Evolutionary conservation across 2,113 vertebrate genomes (phyloP), one percentile per base, ranked within the genome.

Genomic region (Pollachius pollachius): DNA sequence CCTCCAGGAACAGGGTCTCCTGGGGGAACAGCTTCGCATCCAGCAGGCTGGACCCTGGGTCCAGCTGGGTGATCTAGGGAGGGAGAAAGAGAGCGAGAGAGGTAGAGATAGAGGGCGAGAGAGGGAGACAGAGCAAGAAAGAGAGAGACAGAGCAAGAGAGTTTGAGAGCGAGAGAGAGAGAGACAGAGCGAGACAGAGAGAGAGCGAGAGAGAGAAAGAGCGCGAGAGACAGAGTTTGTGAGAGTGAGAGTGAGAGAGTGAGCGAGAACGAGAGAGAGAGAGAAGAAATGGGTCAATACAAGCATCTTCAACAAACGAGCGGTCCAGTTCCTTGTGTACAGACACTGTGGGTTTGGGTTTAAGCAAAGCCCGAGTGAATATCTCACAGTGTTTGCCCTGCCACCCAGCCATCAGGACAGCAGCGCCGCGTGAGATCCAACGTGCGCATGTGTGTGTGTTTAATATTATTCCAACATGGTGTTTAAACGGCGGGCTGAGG

Each of bases 1-100:
- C 96, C 91, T 98, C 96, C 89, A 99, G 93, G 89, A 99, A 99
- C 84, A 99, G 96, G 59, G 96, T 99, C 95, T 99, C 97, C 94
- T 99, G 97, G 85, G 97, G 97, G 85, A 96, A 99, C 89, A 99
- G 89, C 91, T 97, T 99, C 89, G 97, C 94, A 86, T 99, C 96
- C 92, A 96, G 82, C 88, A 99, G 94, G 58, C 92, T 95, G 67
- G 94, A 96, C 73, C 92, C 93, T 70, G 95, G 94, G 81, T 98
- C 96, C 91, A 99, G 73, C 90, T 98, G 96, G 75, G 96, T 96
- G 85, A 99, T 94, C 97, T 99, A 89, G 75, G 72, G 30, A 72
- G 76, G 19, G 57, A 21, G n/a, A 52, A 15, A 15, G 21, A 27
- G 18, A 18, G 56, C 2, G 9, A 30, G 16, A 11, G 19, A 27